phyloP scores from a whole-genome alignment of 2,888 invertebrate genomes.

The Drosophila phalerata region DNA sequence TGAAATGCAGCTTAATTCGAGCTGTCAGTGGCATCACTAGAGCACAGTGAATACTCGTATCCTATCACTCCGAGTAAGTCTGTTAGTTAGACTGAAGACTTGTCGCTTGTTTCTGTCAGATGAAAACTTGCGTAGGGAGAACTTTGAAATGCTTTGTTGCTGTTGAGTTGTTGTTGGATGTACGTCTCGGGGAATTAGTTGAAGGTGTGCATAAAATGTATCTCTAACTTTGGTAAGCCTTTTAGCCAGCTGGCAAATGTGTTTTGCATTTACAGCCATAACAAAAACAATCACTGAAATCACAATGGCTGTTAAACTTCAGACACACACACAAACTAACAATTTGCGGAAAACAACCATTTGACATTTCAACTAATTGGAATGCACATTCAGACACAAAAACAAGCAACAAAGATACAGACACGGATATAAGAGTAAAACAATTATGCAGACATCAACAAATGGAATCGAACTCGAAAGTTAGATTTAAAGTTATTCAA shows the following conservation, averaged over 20 bases:
- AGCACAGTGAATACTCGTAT: constrained; percentile 6
- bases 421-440: not conserved
- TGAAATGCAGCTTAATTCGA: constrained; percentile 19
- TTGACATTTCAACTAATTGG: constrained; percentile 54
- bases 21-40: constrained; percentile 27
- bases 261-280: constrained; percentile 1
- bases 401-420: constrained; percentile 1
- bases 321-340: constrained; percentile 12
- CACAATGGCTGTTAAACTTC: constrained; percentile 5
- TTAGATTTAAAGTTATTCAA: not conserved
- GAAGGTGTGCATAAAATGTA: constrained; percentile 13
- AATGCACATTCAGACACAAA: constrained; percentile 17
- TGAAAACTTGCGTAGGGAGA: constrained; percentile 7
- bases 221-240: constrained; percentile 6
- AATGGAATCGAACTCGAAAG: not conserved
- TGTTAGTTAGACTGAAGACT: not conserved
- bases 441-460: not conserved
- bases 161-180: constrained; percentile 1
- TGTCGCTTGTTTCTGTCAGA: not conserved
- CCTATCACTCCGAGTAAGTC: constrained; percentile 36
- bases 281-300: constrained; percentile 9
- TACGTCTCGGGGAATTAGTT: constrained; percentile 17
- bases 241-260: constrained; percentile 1
- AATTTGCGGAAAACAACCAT: constrained; percentile 29
- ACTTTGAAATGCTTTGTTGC: constrained; percentile 16